Evolutionary conservation across 2,797 vertebrate species (phyloP), one percentile per base, ranked within the genome.

Genomic region (Pachyuromys duprasi): DNA sequence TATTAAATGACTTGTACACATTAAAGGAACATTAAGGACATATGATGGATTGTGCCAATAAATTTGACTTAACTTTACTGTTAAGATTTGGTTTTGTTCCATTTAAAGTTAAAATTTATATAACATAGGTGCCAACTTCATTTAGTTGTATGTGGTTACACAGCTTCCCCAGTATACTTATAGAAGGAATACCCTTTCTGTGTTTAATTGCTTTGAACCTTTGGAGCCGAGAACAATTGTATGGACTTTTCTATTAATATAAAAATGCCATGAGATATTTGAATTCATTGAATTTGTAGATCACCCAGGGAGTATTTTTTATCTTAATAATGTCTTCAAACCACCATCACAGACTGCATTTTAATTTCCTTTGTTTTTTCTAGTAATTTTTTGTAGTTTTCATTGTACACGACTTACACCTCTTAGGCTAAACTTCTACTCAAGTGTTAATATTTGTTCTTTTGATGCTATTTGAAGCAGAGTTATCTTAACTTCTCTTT

Each of bases 61-160:
- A 78, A 65, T 74, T 36, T 81, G 57, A 67, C 31, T 86, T 84
- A 55, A 57, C 86, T 79, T 84, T 90, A 2, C 31, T 20, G 36
- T 65, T 90, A 49, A 86, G 79, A 26, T 86, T 93, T 72, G 31
- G 12, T 13, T 76, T 86, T 79, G 55, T 28, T 86, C 15, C 18
- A 45, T 89, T 89, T 90, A 81, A 81, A 74, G 36, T 90, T 57
- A 86, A 90, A 90, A 31, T 74, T 90, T 93, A 33, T 80, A 33
- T 86, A 80, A 33, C 4, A 4, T 74, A 74, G 2, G 57, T 74
- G n/a, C 4, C 14, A 80, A 33, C 42, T 62, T 80, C 26, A 33
- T 74, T 84, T 60, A 67, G 70, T 86, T 72, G 22, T 36, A 45
- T 26, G 24, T 8, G 42, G 45, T 22, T 70, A 18, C 24, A 8